These are phyloP conservation scores for Fundulus diaphanus DNA, from an alignment of 2,797 vertebrate genomes.

Conservation along the genomic window DNA sequence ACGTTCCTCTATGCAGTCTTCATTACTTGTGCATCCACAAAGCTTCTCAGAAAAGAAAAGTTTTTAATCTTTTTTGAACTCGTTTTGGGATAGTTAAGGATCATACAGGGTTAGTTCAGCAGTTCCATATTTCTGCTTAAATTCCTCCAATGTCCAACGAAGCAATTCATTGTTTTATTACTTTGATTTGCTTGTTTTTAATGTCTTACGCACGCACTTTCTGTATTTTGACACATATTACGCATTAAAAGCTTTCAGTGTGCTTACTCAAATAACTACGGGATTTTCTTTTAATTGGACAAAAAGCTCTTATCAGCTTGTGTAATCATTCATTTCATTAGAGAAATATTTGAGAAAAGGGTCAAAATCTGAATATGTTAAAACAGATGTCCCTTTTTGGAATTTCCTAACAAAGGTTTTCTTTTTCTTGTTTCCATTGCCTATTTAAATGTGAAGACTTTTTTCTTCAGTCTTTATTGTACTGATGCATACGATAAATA, in stretches of 20 bases:
- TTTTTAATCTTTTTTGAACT: constrained; percentile 2
- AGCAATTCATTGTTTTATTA: not conserved
- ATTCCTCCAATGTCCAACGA: no score
- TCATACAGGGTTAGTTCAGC: no score
- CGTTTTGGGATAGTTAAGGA: no score
- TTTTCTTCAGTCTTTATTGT: not conserved
- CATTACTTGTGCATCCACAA: not conserved
- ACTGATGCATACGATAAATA: constrained; percentile 3
- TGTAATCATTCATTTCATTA: not conserved
- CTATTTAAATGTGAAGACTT: not conserved
- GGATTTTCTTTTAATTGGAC: no score
- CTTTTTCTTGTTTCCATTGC: not conserved
- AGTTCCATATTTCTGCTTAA: no score
- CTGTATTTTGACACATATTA: not conserved
- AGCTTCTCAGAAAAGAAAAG: fast-evolving
- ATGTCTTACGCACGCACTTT: not conserved
- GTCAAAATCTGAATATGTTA: not conserved
- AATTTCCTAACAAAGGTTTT: not conserved
- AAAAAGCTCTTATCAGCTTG: not conserved
- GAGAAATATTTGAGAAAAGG: not conserved
- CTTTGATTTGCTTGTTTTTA: not conserved
- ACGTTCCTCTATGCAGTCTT: not conserved
- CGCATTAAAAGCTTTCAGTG: not conserved
- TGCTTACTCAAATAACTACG: no score
- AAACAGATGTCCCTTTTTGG: not conserved